phyloP scores from a whole-genome alignment of 2,113 vertebrate species.

The Falco punctatus region DNA sequence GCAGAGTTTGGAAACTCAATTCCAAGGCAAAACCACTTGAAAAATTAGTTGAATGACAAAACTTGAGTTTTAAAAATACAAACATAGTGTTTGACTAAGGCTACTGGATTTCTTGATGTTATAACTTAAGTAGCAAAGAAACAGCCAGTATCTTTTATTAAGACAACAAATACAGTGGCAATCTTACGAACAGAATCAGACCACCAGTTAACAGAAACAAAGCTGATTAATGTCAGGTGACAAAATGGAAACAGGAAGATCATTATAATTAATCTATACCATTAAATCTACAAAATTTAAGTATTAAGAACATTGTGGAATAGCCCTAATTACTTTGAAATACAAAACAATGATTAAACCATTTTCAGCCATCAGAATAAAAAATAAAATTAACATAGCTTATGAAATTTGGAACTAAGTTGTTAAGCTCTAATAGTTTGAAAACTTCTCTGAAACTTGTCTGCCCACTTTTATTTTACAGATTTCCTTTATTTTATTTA shows the following conservation, averaged over 20 bases:
- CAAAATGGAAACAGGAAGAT: background rate
- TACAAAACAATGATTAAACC: background rate
- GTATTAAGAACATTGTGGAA: background rate
- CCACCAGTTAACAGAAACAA: background rate
- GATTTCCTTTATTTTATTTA: background rate
- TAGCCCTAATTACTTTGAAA: background rate
- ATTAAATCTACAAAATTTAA: background rate
- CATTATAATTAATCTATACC: background rate
- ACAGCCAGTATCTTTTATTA: background rate
- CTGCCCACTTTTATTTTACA: background rate
- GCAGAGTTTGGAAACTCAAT: background rate
- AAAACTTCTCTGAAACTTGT: background rate
- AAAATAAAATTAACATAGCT: background rate
- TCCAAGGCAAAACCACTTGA: background rate
- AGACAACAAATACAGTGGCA: background rate
- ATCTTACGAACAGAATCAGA: background rate
- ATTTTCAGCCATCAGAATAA: background rate
- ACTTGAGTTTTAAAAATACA: background rate
- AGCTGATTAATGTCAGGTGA: background rate
- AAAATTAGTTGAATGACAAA: background rate
- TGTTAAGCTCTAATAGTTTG: background rate
- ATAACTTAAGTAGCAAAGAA: background rate
- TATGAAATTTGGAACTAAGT: background rate
- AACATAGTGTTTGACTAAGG: background rate
- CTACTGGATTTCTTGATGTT: background rate